Evolutionary conservation across 2,888 invertebrate species (phyloP), one percentile per base, ranked within the genome.

Genomic region (Noctuana brunneofusca): DNA sequence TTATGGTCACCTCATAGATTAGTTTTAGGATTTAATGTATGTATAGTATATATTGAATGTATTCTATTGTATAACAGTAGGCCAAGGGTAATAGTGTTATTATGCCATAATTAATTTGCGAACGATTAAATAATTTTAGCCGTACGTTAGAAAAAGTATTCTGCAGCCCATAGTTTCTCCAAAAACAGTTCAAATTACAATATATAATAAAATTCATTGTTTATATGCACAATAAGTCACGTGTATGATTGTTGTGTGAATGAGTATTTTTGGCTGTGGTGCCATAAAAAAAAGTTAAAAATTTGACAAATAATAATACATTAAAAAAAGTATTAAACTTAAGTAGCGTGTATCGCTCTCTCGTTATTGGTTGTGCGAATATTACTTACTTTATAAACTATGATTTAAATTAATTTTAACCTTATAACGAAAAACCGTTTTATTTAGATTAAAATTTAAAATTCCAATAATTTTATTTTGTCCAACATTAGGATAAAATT

Each of bases 221-320:
- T 62, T 55, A 55, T 75, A 78, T 80, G 84, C 86, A 86, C 85
- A 87, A 82, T 79, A 69, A 69, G 69, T 70, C 69, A 72, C 69
- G 63, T 69, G 79, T 74, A 77, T 76, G 82, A 79, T 79, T 82
- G 80, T 80, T 76, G 75, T 79, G 75, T 77, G 71, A 70, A 70
- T 76, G n/a, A n/a, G n/a, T n/a, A n/a, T 79, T 77, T 87, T 77
- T 87, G 90, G 90, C 89, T 80, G 78, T 84, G 83, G 89, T 89
- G 89, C 87, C 89, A 89, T 89, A 86, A 78, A 82, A 84, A 81
- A 83, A 86, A 80, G 78, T 66, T 69, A 82, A 88, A 89, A 89
- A 87, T 77, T 82, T 82, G 89, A 89, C 89, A 89, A 87, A 88
- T 89, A 89, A 88, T 86, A 89, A 88, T 86, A 83, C 79, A 76